Evolutionary conservation across 2,888 invertebrate genomes (phyloP), one percentile per base, ranked within the genome.

Genomic region (Melanostoma mellinum): DNA sequence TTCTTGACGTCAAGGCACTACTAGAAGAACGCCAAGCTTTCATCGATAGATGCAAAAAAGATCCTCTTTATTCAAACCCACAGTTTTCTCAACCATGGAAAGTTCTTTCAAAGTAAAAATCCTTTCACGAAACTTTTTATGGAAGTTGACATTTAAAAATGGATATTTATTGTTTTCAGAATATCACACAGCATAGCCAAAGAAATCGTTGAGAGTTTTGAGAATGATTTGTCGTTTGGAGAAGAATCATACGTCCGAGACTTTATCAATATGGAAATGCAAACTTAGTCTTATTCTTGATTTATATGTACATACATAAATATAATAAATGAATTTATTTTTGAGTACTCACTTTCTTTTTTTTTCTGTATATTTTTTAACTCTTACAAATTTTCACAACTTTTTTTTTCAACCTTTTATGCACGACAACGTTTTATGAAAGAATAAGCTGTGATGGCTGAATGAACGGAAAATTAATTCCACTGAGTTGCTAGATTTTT

Each of bases 191-290:
- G 53, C 2, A 73, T 88, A 9, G 78, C 87, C 2, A 75, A 85
- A 6, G 87, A 88, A 53, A 78, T 87, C n/a, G 67, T 86, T 9
- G 58, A 63, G 50, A 55, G 71, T 1, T 85, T 87, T 9, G 87
- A 87, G 69, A 69, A 76, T 9, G 86, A 87, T 9, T 80, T 88
- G 32, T 85, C 85, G n/a, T 85, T 86, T 35, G 87, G 87, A 4
- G 88, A 88, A 67, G 85, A 87, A 30, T 85, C 85, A n/a, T 88
- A 87, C 65, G 86, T 88, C 20, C 72, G 85, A n/a, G 88, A 88
- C 55, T 88, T 88, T 71, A 85, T 88, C 40, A 85, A 87, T 55
- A 77, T 85, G 80, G 88, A 88, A 78, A 81, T 86, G 4, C 85
- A 86, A 48, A 82, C 73, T 6, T 87, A 65, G 85, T 9, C 20